Evolutionary conservation across 2,113 vertebrate genomes (phyloP), one percentile per base, ranked within the genome.

Genomic region (Myanophis thanlyinensis): DNA sequence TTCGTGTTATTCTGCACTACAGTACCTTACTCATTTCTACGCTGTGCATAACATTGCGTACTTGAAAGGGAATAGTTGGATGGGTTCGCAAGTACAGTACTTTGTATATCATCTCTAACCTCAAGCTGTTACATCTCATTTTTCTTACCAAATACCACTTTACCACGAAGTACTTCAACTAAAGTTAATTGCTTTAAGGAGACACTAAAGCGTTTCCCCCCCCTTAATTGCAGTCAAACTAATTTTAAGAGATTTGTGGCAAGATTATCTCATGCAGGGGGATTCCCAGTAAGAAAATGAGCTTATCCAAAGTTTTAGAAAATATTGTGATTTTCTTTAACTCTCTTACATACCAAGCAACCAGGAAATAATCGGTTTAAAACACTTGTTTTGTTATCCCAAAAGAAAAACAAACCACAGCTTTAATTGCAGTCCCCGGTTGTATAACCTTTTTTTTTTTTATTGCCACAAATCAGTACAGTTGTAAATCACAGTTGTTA

Each of bases 251-350:
- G 49, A 87, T 87, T 35, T 73, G 49, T 12, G 56, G 85, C 18
- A 90, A 93, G 92, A 87, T 87, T 62, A 87, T 90, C 84, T 93
- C 49, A 48, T 49, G 87, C 85, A 92, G 56, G 85, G 40, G 35
- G 59, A 91, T 93, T 91, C 85, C 48, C 90, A 85, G 44, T 91
- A 84, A 88, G 85, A 89, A 93, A 88, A 87, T 49, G 86, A 54
- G 48, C 51, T 87, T 93, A 90, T 35, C 3, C 48, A 48, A 48
- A 44, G 89, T 56, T 93, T 93, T 54, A 48, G 85, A 52, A 84
- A 88, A 80, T 18, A 27, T 30, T 48, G 85, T 80, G 4, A 20
- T 87, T 90, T 87, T 53, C 56, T 67, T 87, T 90, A 73, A 90
- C 48, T 87, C 86, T 25, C 15, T 23, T 87, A 48, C 46, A 52